These are phyloP conservation scores for Drosophila siamana DNA, from an alignment of 2,888 invertebrate species.

Conservation along the genomic window DNA sequence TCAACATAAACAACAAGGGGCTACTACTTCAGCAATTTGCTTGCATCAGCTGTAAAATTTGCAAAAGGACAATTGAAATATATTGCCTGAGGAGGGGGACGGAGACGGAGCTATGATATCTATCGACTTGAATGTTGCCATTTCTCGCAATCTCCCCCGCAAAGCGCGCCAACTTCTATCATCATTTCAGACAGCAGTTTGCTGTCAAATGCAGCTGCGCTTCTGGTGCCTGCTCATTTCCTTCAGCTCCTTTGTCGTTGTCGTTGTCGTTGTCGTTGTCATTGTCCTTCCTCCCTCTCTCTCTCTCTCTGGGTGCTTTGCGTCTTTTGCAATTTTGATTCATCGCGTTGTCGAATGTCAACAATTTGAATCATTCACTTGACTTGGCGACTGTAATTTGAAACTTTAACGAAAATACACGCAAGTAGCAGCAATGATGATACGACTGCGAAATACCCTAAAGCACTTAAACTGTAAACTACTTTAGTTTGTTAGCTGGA, in stretches of 20 bases:
- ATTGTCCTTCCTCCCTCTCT: too few species aligned
- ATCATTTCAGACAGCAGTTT: conserved; percentile 37
- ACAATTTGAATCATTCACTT: conserved; percentile 50
- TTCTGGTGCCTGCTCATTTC: background rate
- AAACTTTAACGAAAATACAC: conserved; percentile 6
- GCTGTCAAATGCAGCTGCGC: conserved; percentile 72
- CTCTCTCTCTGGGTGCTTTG: too few species aligned
- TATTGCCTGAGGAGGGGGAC: conserved; percentile 23
- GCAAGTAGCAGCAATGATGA: too few species aligned
- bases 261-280: background rate
- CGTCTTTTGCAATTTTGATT: conserved; percentile 12
- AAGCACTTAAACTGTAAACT: too few species aligned
- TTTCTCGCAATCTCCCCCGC: background rate
- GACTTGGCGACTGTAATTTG: conserved; percentile 24
- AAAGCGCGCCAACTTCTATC: conserved; percentile 33
- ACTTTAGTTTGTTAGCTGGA: too few species aligned
- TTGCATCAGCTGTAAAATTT: conserved; percentile 50
- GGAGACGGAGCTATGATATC: too few species aligned
- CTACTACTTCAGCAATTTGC: conserved; percentile 49
- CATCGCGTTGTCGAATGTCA: conserved; percentile 45
- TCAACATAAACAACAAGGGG: conserved; percentile 30
- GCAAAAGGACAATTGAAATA: conserved; percentile 55
- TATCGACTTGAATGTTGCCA: conserved; percentile 31
- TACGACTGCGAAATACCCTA: background rate
- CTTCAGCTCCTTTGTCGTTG: background rate